Base-by-base conservation (phyloP, 2,888 invertebrate species). In the Brassicogethes aeneus region DNA sequence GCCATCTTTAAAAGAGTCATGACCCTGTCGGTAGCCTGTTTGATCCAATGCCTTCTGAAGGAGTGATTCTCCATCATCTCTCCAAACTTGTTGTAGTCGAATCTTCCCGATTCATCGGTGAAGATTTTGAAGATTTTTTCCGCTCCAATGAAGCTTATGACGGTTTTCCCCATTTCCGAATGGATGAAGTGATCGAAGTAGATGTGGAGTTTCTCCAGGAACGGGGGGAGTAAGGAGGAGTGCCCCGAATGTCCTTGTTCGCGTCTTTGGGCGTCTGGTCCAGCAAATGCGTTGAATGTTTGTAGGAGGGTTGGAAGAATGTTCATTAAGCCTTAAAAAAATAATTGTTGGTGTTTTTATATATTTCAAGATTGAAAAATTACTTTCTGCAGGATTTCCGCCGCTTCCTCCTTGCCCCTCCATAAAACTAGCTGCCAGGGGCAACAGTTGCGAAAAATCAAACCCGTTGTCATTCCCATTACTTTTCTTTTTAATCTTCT, bases 21-120 rank as follows among this genome's bases (percentile, higher is more conserved):
- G 46, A 89, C 68, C 57, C 83, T 85, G 46, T 78, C 76, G 1
- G 87, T 83, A 5, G 85, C 75, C 3, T 80, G 76, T 54, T 80
- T 80, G 49, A 89, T 83, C 89, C 89, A 89, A 48, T 84, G 79
- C 36, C 84, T 76, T 47, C 89, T 77, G 56, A 87, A 82, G 35
- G 81, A 79, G 42, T 83, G 85, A 60, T 88, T 87, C 60, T 89
- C 86, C 51, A 90, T 77, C 51, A 83, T 80, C 54, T 82, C 82
- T 51, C 86, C 75, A 56, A 89, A 79, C 47, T 77, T 73, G 34
- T 80, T 80, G 52, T 85, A 84, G 57, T 81, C 80, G 43, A 88
- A 68, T 45, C 75, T 78, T 0, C 86, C 87, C 40, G 79, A 74
- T 1, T 79, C 72, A 15, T 82, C 81, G 2, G 75, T 73, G 64